Percentiles rank a stretch among this genome's conserved stretches.
These are phyloP conservation scores for Actinopyga echinites DNA, from an alignment of 53 echinoderm and acorn worm species.

Conservation along the genomic window DNA sequence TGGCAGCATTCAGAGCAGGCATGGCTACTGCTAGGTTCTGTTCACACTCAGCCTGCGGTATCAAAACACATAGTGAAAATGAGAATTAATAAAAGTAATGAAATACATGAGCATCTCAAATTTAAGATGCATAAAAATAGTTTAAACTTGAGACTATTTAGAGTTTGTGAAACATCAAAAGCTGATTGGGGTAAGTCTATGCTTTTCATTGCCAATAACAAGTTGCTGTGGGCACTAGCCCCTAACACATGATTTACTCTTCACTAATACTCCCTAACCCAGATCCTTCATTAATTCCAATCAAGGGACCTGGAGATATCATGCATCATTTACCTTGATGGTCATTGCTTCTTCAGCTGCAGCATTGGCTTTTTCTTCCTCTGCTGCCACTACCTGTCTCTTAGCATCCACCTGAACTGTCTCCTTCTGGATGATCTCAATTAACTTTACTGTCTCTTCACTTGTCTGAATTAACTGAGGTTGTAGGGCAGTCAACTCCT, in stretches of 20 bases:
- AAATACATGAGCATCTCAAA: too few relatives aligned
- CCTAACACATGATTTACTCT: too few relatives aligned
- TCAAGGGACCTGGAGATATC: too few relatives aligned
- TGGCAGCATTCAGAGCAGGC: conserved; percentile 93
- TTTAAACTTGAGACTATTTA: too few relatives aligned
- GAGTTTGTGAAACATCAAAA: too few relatives aligned
- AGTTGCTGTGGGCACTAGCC: too few relatives aligned
- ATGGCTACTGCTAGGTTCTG: conserved; percentile 89
- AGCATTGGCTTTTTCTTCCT: conserved; percentile 83
- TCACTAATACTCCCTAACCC: too few relatives aligned
- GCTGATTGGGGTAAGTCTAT: too few relatives aligned
- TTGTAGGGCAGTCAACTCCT: conserved; percentile 87
- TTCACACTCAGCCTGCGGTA: conserved; percentile 85
- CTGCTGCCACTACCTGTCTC: conserved; percentile 81
- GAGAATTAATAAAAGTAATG: background rate
- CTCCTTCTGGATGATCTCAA: conserved; percentile 84
- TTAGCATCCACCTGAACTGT: conserved; percentile 87
- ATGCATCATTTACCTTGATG: conserved; percentile 83
- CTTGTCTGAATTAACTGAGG: conserved; percentile 87
- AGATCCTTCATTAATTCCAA: too few relatives aligned
- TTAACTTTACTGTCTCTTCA: conserved; percentile 85
- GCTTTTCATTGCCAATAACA: too few relatives aligned
- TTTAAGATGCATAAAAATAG: too few relatives aligned
- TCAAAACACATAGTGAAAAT: background rate
- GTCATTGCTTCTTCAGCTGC: conserved; percentile 89